These are phyloP conservation scores for Dilophus febrilis DNA, from an alignment of 2,888 invertebrate species.

Conservation along the genomic window DNA sequence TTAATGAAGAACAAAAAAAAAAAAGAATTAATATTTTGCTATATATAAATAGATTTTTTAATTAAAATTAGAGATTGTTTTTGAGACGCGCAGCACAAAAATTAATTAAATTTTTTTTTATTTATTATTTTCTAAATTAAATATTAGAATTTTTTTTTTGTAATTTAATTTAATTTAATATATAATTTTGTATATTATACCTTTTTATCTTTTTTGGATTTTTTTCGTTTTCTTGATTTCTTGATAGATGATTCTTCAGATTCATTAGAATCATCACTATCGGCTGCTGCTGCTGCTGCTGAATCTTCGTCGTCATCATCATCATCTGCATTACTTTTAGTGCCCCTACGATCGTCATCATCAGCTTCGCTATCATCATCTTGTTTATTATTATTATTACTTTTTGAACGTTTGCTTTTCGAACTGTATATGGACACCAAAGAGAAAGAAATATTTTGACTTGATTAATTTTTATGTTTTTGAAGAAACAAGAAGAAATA, in stretches of 20 bases:
- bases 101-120: neutral
- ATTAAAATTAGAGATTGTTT: conserved; percentile 14
- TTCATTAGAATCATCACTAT: conserved; percentile 17
- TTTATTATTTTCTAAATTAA: conserved; percentile 10
- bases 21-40: too few species aligned
- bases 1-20: conserved; percentile 17
- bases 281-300: conserved; percentile 22
- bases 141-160: neutral
- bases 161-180: neutral
- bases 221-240: conserved; percentile 21
- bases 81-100: too few species aligned
- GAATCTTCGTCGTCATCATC: conserved; percentile 22
- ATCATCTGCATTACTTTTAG: conserved; percentile 23
- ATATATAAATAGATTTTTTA: too few species aligned
- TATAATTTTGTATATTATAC: conserved; percentile 14
- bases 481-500: too few species aligned
- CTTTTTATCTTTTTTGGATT: conserved; percentile 26
- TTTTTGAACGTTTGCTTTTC: conserved; percentile 37
- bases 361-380: conserved; percentile 31
- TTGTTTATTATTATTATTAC: too few species aligned
- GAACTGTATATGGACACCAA: conserved; percentile 25
- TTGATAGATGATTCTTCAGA: too few species aligned
- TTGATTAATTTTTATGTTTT: too few species aligned
- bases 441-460: too few species aligned
- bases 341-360: conserved; percentile 25